Evolutionary conservation across 2,797 vertebrate genomes (phyloP).

Genomic region (Phrynocephalus forsythii): DNA sequence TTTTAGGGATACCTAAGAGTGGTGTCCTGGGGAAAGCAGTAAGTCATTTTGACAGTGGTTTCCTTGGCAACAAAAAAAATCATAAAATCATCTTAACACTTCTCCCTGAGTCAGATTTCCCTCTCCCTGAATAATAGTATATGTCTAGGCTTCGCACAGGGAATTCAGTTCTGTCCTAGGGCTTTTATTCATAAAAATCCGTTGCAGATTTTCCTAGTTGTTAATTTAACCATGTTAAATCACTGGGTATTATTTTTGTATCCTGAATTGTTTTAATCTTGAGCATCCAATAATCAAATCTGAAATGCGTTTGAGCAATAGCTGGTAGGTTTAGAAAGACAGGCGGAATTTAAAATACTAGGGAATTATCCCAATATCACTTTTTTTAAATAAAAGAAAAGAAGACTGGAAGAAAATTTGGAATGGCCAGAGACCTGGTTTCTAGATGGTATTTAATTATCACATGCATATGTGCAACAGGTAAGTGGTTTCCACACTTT

Average conservation of each 20-base stretch:
- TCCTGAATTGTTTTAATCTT: too few relatives aligned
- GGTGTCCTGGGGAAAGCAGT: constrained; percentile 59
- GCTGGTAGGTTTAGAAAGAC: constrained; percentile 20
- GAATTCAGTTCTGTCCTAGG: constrained; percentile 53
- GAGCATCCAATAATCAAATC: too few relatives aligned
- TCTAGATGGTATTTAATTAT: too few relatives aligned
- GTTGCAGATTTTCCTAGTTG: too few relatives aligned
- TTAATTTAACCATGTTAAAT: too few relatives aligned
- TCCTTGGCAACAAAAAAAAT: constrained; percentile 67
- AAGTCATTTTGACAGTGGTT: constrained; percentile 65
- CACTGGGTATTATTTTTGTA: too few relatives aligned
- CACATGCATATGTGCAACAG: too few relatives aligned
- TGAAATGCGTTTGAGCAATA: too few relatives aligned
- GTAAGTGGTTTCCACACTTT: too few relatives aligned
- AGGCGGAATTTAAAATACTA: too few relatives aligned
- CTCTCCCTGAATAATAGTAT: constrained; percentile 68
- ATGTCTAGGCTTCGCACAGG: constrained; percentile 48
- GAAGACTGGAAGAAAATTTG: too few relatives aligned
- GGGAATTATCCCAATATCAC: too few relatives aligned
- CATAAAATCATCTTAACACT: constrained; percentile 55
- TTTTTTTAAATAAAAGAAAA: background rate
- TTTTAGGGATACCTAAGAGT: constrained; percentile 56
- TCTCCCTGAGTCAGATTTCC: constrained; percentile 62
- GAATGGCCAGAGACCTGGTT: background rate
- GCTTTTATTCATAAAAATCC: constrained; percentile 53